A percentile compares a stretch with the other conserved stretches of the same genome.
These are phyloP conservation scores for Henricia sp. DNA, from an alignment of 53 echinoderm and acorn worm genomes.

Conservation along the genomic window DNA sequence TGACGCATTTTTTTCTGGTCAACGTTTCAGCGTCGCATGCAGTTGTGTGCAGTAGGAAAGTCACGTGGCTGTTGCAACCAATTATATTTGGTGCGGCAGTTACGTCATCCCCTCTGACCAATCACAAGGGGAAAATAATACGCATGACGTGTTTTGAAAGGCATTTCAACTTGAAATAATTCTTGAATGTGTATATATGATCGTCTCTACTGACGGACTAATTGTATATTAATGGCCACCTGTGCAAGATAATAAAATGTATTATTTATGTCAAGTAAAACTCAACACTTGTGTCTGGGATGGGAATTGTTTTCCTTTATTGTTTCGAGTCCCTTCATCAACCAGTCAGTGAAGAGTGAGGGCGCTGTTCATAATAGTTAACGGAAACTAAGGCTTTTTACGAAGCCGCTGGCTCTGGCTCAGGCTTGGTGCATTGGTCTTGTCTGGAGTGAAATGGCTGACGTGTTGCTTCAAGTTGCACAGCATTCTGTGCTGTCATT, in stretches of 20 bases:
- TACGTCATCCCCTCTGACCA: background rate
- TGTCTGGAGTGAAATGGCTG: too few relatives aligned
- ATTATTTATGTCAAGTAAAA: constrained; percentile 71
- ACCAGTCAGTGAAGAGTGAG: too few relatives aligned
- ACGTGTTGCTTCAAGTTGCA: too few relatives aligned
- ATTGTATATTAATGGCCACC: constrained; percentile 71
- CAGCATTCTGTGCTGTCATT: too few relatives aligned
- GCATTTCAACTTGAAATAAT: constrained; percentile 9
- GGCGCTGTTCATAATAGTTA: constrained; percentile 7
- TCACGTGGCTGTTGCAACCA: constrained; percentile 27
- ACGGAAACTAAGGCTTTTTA: too few relatives aligned
- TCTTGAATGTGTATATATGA: constrained; percentile 31
- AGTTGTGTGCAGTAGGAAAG: constrained; percentile 33
- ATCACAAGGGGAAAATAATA: background rate
- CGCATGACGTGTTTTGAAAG: background rate
- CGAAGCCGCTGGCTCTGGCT: too few relatives aligned
- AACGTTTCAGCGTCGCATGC: constrained; percentile 21
- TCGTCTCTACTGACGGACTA: constrained; percentile 29
- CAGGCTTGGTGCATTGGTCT: too few relatives aligned
- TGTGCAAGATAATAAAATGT: constrained; percentile 59
- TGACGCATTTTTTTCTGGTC: constrained; percentile 43
- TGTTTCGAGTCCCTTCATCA: too few relatives aligned
- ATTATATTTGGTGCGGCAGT: background rate
- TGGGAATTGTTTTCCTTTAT: background rate
- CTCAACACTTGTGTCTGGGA: background rate